A percentile compares a stretch with the other conserved stretches of the same genome.
Conservation (phyloP, 2,113 vertebrate species). For the Loxodonta africana region DNA sequence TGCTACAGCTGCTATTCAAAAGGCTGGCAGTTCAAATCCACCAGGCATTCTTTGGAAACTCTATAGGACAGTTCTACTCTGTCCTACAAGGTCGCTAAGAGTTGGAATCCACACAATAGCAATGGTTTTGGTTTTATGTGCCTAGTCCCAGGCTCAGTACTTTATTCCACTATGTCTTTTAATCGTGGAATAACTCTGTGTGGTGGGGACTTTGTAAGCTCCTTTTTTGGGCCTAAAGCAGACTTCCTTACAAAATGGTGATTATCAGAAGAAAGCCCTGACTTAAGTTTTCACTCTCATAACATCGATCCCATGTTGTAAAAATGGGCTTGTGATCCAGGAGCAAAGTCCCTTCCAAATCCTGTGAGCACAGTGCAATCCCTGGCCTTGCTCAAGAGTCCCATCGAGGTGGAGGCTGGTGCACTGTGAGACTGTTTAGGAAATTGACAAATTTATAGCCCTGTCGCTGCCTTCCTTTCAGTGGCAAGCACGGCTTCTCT, state of each 20-base stretch:
- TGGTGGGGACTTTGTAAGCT: not conserved
- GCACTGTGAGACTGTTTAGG: not conserved
- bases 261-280: constrained; percentile 39
- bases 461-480: not conserved
- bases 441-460: constrained; percentile 59
- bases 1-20: too few relatives aligned
- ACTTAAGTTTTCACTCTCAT: constrained; percentile 32
- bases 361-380: rapidly evolving
- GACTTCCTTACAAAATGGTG: constrained; percentile 49
- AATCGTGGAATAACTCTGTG: not conserved
- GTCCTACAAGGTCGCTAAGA: too few relatives aligned
- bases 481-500: not conserved
- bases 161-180: not conserved
- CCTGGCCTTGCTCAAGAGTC: not conserved
- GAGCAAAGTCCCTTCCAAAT: constrained; percentile 1
- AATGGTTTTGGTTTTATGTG: too few relatives aligned
- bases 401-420: not conserved
- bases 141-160: not conserved
- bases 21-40: too few relatives aligned
- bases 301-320: not conserved
- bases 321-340: not conserved
- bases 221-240: not conserved
- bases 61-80: too few relatives aligned
- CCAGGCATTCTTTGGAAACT: too few relatives aligned
- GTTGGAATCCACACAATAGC: too few relatives aligned